Base-by-base conservation (phyloP, 1,140 invertebrate species). In the Pararge aegeria region DNA sequence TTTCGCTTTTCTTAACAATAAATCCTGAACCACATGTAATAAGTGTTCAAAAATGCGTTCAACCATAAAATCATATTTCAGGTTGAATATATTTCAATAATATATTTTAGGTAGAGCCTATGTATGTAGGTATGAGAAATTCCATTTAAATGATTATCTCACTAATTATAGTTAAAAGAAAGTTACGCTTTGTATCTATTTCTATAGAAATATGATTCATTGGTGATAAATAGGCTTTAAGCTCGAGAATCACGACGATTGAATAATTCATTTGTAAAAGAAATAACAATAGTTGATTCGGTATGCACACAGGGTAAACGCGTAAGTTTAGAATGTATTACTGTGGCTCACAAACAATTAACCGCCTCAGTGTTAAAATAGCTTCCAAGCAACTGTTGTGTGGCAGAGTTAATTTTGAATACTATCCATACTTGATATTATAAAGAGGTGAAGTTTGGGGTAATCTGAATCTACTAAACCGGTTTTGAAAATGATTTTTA, bases 181-280 rank as follows among this genome's bases (percentile, higher is more conserved):
- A 57, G 37, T 52, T 13, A 55, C 21, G 34, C 42, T 46, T 53
- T 53, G 49, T 52, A 53, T 29, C 44, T 57, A 46, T 62, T 63
- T 63, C 61, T 27, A 63, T 57, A 53, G 52, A 60, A 56, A 65
- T 59, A 55, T 59, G 61, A 63, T 63, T 63, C 60, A 67, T 67
- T 55, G 49, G 38, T 21, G 46, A 63, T 59, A 60, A 63, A 63
- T 63, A 59, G 58, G 21, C 44, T 42, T 60, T 60, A 65, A 65
- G 66, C 53, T 68, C 53, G 60, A 56, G 54, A 66, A 61, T 54
- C 48, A 70, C 61, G 65, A 49, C 58, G 19, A 44, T 55, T 72
- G 69, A 62, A 72, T 72, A 58, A 72, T 72, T 72, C 66, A 72
- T 68, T 63, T 60, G 42, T 56, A 58, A 55, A 48, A 56, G 51